Evolutionary conservation across 2,888 invertebrate genomes (phyloP), one percentile per base, ranked within the genome.

Genomic region (Eupithecia centaureata): DNA sequence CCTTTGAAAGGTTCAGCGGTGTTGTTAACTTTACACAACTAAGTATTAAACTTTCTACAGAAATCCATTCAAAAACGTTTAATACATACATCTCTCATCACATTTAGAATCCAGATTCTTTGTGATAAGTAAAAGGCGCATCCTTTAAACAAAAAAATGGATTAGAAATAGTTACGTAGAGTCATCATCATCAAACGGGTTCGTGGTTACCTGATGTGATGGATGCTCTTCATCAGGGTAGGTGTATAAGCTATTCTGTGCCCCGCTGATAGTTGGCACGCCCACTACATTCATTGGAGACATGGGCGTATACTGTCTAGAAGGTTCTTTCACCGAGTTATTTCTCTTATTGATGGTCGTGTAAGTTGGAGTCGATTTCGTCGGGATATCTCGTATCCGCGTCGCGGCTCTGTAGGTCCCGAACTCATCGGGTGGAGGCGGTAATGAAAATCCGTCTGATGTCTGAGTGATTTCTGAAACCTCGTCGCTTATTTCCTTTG

Each of bases 401-500:
- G 87, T 82, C 5, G 86, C 92, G 1, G 92, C 88, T 54, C 92
- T 82, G 71, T 91, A 92, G 0, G 88, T 86, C 7, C 88, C 87
- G 77, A 89, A 92, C 62, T 93, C 92, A 78, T 93, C 93, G 0
- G 93, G 93, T 42, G 93, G 93, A 5, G 92, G 93, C 5, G 93
- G 93, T 61, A 93, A 69, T 0, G 92, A 92, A 71, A 92, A 92
- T 0, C 90, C 90, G 73, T 93, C 92, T 0, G 92, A 92, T 0
- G 86, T 88, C 79, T 90, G 91, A 1, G 91, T 91, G 68, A 90
- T 89, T 79, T 90, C 92, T 0, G 92, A 92, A 4, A 79, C 77
- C 72, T 91, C 92, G 73, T 92, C 92, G 77, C 89, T 90, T 51
- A 90, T 77, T 72, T 91, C 91, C 70, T 87, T 90, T 0, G 85